These are phyloP conservation scores for Epizoanthus rinbou DNA, from an alignment of 92 coral and sea anemone species.

Conservation along the genomic window DNA sequence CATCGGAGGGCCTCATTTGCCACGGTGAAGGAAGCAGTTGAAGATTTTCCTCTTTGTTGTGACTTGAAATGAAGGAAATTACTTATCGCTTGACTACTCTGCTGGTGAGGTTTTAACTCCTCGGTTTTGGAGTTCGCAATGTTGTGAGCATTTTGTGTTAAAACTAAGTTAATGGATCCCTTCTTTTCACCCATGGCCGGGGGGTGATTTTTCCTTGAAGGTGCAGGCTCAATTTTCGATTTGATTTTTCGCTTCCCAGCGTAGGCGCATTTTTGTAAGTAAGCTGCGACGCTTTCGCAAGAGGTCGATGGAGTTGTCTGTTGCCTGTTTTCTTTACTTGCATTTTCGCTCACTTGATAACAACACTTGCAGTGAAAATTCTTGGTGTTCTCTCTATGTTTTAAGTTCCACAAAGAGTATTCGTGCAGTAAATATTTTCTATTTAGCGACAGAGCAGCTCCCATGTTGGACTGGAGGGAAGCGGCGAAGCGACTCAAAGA, in stretches of 20 bases:
- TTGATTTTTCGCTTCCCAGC: constrained; percentile 90
- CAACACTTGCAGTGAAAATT: constrained; percentile 82
- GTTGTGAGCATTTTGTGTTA: constrained; percentile 48
- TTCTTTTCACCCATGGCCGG: constrained; percentile 52
- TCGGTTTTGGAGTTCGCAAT: constrained; percentile 52
- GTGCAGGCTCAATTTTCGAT: constrained; percentile 89
- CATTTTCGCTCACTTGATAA: constrained; percentile 65
- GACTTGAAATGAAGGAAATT: constrained; percentile 8
- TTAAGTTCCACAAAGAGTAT: constrained; percentile 81
- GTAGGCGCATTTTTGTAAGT: constrained; percentile 93
- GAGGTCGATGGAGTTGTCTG: constrained; percentile 70
- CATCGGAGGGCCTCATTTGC: constrained; percentile 86
- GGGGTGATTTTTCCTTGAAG: constrained; percentile 56
- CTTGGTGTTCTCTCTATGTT: constrained; percentile 77
- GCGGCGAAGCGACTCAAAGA: constrained; percentile 27
- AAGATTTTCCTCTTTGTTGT: constrained; percentile 37
- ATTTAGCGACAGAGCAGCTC: constrained; percentile 86
- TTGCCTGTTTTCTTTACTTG: constrained; percentile 73
- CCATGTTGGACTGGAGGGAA: constrained; percentile 63
- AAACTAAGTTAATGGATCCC: constrained; percentile 23
- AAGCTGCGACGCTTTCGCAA: constrained; percentile 91
- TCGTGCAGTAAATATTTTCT: constrained; percentile 82
- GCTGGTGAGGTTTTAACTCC: constrained; percentile 46
- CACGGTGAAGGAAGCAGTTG: constrained; percentile 74
- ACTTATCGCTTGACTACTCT: constrained; percentile 10